Conservation (phyloP, 2,797 vertebrate genomes). For the Moxostoma hubbsi region DNA sequence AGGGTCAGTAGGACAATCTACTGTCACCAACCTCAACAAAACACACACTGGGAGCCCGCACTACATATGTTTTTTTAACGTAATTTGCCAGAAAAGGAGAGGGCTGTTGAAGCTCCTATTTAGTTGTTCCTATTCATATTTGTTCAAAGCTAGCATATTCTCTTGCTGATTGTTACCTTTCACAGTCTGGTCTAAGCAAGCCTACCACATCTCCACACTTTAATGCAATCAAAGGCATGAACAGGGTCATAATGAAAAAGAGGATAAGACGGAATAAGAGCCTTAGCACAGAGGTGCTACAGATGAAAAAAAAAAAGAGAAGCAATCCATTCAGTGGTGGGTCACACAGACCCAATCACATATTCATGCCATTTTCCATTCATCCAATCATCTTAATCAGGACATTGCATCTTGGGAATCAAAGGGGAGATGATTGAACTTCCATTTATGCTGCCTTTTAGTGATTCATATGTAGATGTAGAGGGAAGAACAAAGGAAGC, state of each 20-base stretch:
- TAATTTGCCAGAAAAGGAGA: neutral
- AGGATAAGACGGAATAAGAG: conserved; percentile 56
- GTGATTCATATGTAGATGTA: conserved; percentile 58
- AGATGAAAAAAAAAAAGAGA: conserved; percentile 33
- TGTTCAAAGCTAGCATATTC: neutral
- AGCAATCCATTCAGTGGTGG: conserved; percentile 39
- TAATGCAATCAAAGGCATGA: conserved; percentile 59
- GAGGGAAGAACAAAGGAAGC: conserved; percentile 24
- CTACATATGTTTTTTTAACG: neutral
- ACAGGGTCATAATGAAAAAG: conserved; percentile 39
- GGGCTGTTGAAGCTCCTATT: conserved; percentile 3
- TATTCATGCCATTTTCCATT: conserved; percentile 59
- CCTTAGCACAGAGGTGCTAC: conserved; percentile 50
- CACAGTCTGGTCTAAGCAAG: conserved; percentile 44
- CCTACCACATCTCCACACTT: conserved; percentile 41
- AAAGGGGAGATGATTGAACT: conserved; percentile 61
- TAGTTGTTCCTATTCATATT: conserved; percentile 26
- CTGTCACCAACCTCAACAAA: too few species aligned
- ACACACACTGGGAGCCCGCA: neutral
- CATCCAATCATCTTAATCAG: conserved; percentile 64
- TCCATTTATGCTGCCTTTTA: conserved; percentile 55
- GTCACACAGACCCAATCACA: conserved; percentile 56
- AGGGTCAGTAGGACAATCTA: too few species aligned
- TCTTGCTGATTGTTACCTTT: conserved; percentile 43
- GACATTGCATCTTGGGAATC: conserved; percentile 59